Conservation (phyloP, 2,113 vertebrate genomes). For the Numida meleagris region DNA sequence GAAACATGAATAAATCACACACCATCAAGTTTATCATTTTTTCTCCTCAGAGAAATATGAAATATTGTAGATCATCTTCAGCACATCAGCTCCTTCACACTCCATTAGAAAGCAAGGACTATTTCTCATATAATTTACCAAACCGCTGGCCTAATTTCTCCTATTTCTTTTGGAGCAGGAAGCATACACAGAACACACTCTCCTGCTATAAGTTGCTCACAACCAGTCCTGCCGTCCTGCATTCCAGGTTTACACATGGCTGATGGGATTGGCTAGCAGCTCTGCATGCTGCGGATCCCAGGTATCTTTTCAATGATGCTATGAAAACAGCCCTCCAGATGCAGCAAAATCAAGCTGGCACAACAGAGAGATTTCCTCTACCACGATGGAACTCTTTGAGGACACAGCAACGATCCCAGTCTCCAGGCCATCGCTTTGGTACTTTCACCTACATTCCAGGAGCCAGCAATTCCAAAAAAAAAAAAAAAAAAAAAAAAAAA, state of each 20-base stretch:
- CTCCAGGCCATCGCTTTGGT: neutral
- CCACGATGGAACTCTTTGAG: neutral
- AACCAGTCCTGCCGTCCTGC: neutral
- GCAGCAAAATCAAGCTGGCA: neutral
- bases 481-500: neutral
- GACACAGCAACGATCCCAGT: neutral
- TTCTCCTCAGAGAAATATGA: slow-evolving; percentile 78
- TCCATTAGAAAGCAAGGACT: slow-evolving; percentile 77
- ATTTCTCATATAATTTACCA: slow-evolving; percentile 80
- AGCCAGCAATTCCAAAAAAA: neutral
- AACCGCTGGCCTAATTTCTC: slow-evolving; percentile 77
- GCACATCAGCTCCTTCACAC: slow-evolving; percentile 78
- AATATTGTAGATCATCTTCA: slow-evolving; percentile 78
- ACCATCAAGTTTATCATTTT: slow-evolving; percentile 77
- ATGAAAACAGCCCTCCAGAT: neutral
- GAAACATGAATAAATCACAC: slow-evolving; percentile 80
- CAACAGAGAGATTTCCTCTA: neutral
- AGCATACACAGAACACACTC: slow-evolving; percentile 24
- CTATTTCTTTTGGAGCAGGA: slow-evolving; percentile 63
- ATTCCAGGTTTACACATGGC: neutral
- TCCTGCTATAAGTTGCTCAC: neutral
- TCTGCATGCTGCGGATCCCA: neutral
- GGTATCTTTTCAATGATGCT: neutral
- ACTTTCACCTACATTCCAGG: neutral
- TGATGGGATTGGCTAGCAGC: neutral